Base-by-base conservation (phyloP, 2,797 vertebrate species). In the Melanotaenia trifasciata region DNA sequence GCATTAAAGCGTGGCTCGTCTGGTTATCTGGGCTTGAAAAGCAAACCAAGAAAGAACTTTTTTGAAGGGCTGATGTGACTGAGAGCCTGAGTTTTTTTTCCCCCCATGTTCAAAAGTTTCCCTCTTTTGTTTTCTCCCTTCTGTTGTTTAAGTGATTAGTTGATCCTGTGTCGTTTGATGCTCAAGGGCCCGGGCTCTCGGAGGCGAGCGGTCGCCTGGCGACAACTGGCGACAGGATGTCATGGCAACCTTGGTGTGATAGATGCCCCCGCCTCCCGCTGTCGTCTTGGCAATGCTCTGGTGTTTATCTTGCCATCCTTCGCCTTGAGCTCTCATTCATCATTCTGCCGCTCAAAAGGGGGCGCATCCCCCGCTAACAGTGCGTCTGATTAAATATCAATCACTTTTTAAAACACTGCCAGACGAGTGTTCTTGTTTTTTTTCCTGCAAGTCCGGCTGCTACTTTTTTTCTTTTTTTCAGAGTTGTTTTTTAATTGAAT, bases 241-340 rank as follows among this genome's bases (percentile, higher is more conserved):
- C 76, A 56, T 65, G 74, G 70, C 75, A 89, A 91, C 91, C 88
- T 88, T 88, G 87, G 35, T 32, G 66, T 91, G 91, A 92, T 93
- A 65, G 85, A 93, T 90, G 71, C 65, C 56, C 60, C 70, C 54
- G n/a, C 78, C 71, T 79, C 59, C 74, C 0, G 22, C 67, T 84
- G 87, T 84, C 74, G 51, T 76, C 70, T 60, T 82, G 82, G 71
- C 65, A 53, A 72, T 74, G 75, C 74, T 43, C 58, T 11, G 50
- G 83, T 77, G 90, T 90, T 87, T 81, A 56, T 92, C 84, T 88
- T 80, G 77, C 79, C 58, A 74, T 80, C 83, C 88, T 89, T 85
- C 40, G 24, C 66, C 53, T 1, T 61, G 67, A 78, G 74, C 60
- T 0, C 65, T 67, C 88, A 58, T 89, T 89, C 81, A 90, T 93